Base-by-base conservation (phyloP, 2,888 invertebrate genomes). In the Epinotia demarniana region DNA sequence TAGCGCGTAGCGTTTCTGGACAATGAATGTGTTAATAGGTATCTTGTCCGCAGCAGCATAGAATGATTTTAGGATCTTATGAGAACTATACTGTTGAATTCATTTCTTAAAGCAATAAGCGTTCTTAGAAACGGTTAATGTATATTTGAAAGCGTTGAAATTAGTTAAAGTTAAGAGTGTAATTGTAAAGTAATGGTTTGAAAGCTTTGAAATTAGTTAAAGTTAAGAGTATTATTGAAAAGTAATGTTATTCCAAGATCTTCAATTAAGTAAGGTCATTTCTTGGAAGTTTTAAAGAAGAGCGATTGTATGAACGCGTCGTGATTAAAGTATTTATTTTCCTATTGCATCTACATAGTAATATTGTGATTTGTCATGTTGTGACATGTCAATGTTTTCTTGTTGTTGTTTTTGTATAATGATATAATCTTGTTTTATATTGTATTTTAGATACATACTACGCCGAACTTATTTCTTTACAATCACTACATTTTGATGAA, bases 71-170 rank as follows among this genome's bases (percentile, higher is more conserved):
- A n/a, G 16, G 53, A 49, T 49, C 49, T 49, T 49, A 49, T 16
- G 49, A 49, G 49, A 53, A n/a, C 49, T 53, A 53, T 8, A 5
- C 19, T 33, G n/a, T 39, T 55, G 55, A 55, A 61, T 13, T 57
- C n/a, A 43, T 8, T 49, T 16, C 60, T 64, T 53, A 64, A 62
- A 33, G 58, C 39, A 18, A 66, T 55, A 39, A 19, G 18, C 27
- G 2, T 75, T 75, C 75, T 71, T 55, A 19, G 75, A 72, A 75
- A 18, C 13, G 53, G 60, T 61, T 75, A 67, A 75, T 75, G 75
- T 67, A 57, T 57, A 27, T 75, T 75, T 75, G 75, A 75, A 72
- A 66, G 71, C 55, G 67, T 71, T 61, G 12, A 27, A 61, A 71
- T 75, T 66, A 60, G 39, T 74, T 69, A 23, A 67, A n/a, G 19